A percentile compares a stretch with the other conserved stretches of the same genome.
Evolutionary conservation across 2,113 vertebrate species (phyloP).

Genomic region (Chionodraco myersi): DNA sequence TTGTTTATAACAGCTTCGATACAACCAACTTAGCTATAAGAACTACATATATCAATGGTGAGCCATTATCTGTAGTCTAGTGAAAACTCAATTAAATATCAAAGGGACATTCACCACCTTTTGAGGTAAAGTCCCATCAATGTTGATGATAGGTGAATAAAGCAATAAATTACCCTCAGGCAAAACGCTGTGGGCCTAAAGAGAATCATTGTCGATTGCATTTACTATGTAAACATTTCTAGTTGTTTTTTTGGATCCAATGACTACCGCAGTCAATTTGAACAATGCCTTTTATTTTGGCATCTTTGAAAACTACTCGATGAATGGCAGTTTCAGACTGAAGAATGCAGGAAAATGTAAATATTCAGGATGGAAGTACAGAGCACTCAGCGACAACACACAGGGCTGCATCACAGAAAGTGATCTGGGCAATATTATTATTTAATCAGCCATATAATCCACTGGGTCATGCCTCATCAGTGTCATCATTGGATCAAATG

Average conservation of each 20-base stretch:
- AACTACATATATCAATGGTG: too few relatives aligned
- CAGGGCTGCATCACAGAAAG: neutral
- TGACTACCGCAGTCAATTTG: constrained; percentile 34
- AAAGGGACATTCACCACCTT: too few relatives aligned
- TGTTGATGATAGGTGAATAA: too few relatives aligned
- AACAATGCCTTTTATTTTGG: constrained; percentile 75
- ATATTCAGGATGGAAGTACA: constrained; percentile 29
- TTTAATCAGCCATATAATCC: neutral
- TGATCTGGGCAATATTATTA: neutral
- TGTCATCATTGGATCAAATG: neutral
- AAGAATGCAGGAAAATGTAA: constrained; percentile 45
- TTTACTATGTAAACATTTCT: neutral
- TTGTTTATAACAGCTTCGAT: too few relatives aligned
- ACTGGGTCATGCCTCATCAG: neutral
- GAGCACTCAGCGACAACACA: constrained; percentile 4
- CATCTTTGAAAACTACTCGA: constrained; percentile 70
- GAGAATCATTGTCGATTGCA: too few relatives aligned
- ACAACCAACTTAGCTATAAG: too few relatives aligned
- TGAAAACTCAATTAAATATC: too few relatives aligned
- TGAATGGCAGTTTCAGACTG: constrained; percentile 67
- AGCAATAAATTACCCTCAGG: too few relatives aligned
- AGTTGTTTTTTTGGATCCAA: constrained; percentile 12
- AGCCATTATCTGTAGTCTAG: too few relatives aligned
- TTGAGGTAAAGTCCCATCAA: too few relatives aligned
- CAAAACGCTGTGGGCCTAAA: too few relatives aligned